phyloP scores from a whole-genome alignment of 2,888 invertebrate genomes.

The Cybosia mesomella region DNA sequence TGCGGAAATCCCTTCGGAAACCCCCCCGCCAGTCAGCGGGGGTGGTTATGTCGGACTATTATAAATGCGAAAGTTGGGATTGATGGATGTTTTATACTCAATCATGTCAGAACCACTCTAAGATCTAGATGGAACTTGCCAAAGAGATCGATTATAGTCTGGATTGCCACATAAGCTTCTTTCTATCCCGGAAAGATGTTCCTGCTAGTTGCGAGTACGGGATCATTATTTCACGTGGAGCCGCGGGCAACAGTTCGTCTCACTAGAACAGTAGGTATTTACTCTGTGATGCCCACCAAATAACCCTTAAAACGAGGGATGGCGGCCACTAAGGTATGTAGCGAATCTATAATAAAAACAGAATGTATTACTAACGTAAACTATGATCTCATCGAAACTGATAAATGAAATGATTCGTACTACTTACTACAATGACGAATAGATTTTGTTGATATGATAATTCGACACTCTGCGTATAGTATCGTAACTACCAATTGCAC shows the following conservation, averaged over 20 bases:
- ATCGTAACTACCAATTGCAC: not conserved
- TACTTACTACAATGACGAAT: conserved; percentile 21
- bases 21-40: no score
- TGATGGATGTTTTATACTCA: not conserved
- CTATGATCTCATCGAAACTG: conserved; percentile 40
- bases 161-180: not conserved
- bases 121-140: not conserved
- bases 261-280: no score
- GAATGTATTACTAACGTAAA: conserved; percentile 20
- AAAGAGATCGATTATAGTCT: not conserved
- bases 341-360: conserved; percentile 17
- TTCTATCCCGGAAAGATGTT: not conserved
- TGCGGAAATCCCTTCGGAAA: no score
- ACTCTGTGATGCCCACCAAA: not conserved
- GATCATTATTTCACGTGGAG: not conserved
- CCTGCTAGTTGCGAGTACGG: not conserved
- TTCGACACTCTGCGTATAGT: conserved; percentile 1
- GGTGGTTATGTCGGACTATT: no score
- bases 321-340: not conserved
- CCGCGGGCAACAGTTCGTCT: not conserved
- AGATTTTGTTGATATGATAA: conserved; percentile 34
- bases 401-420: conserved; percentile 25
- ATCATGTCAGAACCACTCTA: not conserved
- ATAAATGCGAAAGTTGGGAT: no score
- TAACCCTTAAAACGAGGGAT: not conserved